These are phyloP conservation scores for Ornithoptera priamus DNA, from an alignment of 2,888 invertebrate genomes.

Conservation along the genomic window DNA sequence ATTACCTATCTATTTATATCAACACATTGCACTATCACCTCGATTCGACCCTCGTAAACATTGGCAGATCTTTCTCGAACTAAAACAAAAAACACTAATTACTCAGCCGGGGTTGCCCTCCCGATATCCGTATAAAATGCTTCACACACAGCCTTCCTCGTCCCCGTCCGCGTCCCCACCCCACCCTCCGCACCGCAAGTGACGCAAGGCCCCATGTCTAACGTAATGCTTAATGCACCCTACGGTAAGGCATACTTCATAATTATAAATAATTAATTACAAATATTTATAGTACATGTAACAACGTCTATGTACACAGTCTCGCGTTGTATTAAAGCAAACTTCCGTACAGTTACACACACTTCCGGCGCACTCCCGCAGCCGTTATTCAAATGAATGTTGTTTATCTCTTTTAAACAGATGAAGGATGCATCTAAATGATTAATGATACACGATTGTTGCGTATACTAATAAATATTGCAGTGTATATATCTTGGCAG, in stretches of 20 bases:
- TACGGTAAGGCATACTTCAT: slow-evolving; percentile 70
- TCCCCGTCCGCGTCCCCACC: too few relatives aligned
- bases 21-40: slow-evolving; percentile 53
- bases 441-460: too few relatives aligned
- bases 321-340: slow-evolving; percentile 73
- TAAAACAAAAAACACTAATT: slow-evolving; percentile 43
- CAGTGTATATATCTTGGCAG: slow-evolving; percentile 30
- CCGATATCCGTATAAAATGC: slow-evolving; percentile 63
- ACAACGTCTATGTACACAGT: slow-evolving; percentile 67
- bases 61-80: slow-evolving; percentile 69
- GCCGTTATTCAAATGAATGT: slow-evolving; percentile 3
- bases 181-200: slow-evolving; percentile 41
- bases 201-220: slow-evolving; percentile 42
- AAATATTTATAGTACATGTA: slow-evolving; percentile 63
- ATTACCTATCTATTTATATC: slow-evolving; percentile 50
- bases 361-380: slow-evolving; percentile 33
- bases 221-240: slow-evolving; percentile 52
- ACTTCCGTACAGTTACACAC: slow-evolving; percentile 60
- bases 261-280: slow-evolving; percentile 73
- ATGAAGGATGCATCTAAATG: background rate
- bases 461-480: too few relatives aligned
- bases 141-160: slow-evolving; percentile 63
- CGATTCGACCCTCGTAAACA: slow-evolving; percentile 45
- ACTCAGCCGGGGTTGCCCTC: slow-evolving; percentile 41
- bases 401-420: slow-evolving; percentile 24